These are phyloP conservation scores for Fulmarus glacialis DNA, from an alignment of 2,113 vertebrate species.

Conservation along the genomic window DNA sequence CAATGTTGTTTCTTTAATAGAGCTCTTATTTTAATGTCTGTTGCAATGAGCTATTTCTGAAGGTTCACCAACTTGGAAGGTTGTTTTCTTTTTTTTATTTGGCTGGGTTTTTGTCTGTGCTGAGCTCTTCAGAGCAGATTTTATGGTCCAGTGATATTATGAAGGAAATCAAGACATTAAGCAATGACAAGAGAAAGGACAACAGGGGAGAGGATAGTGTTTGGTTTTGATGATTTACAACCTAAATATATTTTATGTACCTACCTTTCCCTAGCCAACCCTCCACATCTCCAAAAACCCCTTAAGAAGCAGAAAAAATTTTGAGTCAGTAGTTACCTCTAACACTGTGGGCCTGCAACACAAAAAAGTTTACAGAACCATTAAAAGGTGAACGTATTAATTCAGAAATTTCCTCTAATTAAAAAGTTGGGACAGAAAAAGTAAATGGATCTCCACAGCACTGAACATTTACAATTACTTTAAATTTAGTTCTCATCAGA, in stretches of 20 bases:
- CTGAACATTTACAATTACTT: background rate
- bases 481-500: background rate
- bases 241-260: background rate
- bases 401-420: background rate
- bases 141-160: background rate
- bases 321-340: background rate
- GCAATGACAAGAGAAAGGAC: background rate
- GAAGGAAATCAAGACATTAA: conserved; percentile 12
- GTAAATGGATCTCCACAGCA: background rate
- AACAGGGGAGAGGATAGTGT: background rate
- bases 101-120: background rate
- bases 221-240: background rate
- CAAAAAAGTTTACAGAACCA: background rate
- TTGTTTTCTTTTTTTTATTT: background rate
- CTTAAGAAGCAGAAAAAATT: background rate
- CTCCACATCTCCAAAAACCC: background rate
- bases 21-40: background rate
- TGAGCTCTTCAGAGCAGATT: conserved; percentile 16
- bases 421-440: background rate
- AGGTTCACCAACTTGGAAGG: background rate
- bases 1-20: background rate
- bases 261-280: background rate
- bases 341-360: background rate
- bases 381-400: rapidly evolving
- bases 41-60: background rate